Evolutionary conservation across 2,113 vertebrate species (phyloP).

Genomic region (Calidris pygmaea): DNA sequence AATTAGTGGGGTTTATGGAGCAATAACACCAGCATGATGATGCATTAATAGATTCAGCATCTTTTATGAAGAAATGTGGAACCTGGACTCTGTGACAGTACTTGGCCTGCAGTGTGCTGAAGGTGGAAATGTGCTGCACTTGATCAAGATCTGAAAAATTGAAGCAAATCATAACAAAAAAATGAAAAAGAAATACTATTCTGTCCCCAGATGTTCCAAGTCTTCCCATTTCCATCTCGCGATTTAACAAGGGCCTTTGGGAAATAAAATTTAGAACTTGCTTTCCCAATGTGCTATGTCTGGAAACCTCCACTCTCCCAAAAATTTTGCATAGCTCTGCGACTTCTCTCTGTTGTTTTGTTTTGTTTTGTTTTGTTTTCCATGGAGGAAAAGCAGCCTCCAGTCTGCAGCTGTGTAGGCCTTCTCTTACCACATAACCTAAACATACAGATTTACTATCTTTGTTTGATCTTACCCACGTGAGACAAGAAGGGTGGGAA

Average conservation of each 20-base stretch:
- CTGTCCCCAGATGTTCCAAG: neutral
- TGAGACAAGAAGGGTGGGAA: neutral
- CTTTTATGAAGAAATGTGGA: neutral
- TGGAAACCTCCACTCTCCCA: neutral
- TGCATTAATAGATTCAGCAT: neutral
- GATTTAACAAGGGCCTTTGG: neutral
- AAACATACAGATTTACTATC: neutral
- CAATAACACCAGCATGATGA: neutral
- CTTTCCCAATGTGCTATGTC: neutral
- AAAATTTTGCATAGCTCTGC: neutral
- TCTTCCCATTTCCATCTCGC: neutral
- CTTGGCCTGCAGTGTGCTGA: neutral
- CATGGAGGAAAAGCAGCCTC: neutral
- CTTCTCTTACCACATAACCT: neutral
- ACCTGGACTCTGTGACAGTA: neutral
- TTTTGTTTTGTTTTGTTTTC: neutral
- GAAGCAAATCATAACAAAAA: neutral
- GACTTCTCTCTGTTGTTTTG: neutral
- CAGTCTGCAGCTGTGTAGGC: neutral
- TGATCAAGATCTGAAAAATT: neutral
- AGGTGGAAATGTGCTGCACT: neutral
- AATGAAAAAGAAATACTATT: neutral
- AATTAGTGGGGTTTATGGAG: neutral
- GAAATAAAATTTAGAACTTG: neutral
- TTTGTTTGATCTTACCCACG: neutral